These are phyloP conservation scores for Hedya salicella DNA, from an alignment of 2,888 invertebrate species.

Conservation along the genomic window DNA sequence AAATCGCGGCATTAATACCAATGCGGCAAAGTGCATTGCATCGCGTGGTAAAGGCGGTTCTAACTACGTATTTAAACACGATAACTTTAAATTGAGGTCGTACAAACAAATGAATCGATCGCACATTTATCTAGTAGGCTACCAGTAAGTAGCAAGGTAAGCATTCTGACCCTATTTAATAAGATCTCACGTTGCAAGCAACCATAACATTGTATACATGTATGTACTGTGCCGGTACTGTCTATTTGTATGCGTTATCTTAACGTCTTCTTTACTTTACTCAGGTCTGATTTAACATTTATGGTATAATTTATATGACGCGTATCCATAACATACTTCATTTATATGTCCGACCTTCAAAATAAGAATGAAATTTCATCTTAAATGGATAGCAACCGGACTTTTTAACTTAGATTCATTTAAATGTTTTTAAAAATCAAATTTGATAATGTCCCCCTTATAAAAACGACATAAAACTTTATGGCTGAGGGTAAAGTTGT, in stretches of 20 bases:
- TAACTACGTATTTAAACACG: constrained; percentile 4
- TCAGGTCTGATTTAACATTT: not conserved
- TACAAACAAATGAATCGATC: constrained; percentile 25
- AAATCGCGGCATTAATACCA: not conserved
- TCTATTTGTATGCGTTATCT: constrained; percentile 25
- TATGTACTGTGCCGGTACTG: constrained; percentile 10
- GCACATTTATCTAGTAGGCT: constrained; percentile 22
- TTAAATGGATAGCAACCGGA: constrained; percentile 9
- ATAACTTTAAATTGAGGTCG: constrained; percentile 25
- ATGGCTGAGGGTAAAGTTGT: too few relatives aligned
- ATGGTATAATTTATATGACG: constrained; percentile 6
- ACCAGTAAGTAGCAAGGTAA: constrained; percentile 34
- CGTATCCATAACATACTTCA: constrained; percentile 5
- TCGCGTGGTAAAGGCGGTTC: not conserved
- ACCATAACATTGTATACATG: constrained; percentile 9
- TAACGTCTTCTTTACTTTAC: constrained; percentile 11
- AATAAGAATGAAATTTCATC: not conserved
- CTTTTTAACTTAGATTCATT: not conserved
- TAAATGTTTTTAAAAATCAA: not conserved
- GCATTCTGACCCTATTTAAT: constrained; percentile 51
- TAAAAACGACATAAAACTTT: not conserved
- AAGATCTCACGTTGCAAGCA: constrained; percentile 57
- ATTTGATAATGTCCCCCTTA: not conserved
- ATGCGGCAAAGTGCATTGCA: not conserved
- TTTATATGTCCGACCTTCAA: not conserved